phyloP scores from a whole-genome alignment of 2,797 vertebrate genomes.

The Gymnoscopelus microlampas region DNA sequence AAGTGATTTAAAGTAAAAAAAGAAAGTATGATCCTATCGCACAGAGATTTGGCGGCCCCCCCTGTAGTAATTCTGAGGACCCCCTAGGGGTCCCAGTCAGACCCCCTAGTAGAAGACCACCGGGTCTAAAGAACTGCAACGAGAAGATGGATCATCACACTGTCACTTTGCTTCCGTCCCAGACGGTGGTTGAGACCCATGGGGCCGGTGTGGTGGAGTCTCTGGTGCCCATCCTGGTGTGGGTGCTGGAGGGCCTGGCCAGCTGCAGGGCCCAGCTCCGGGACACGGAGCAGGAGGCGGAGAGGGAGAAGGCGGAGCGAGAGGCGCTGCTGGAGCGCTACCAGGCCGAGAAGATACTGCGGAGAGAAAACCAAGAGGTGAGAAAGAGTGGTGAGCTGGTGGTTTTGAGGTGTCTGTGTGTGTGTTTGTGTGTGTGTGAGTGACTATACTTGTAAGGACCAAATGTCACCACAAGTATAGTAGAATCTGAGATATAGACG shows the following conservation, averaged over 20 bases:
- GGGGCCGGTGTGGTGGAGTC: conserved; percentile 84
- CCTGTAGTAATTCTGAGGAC: no score
- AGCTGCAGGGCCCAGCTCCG: conserved; percentile 80
- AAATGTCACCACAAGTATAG: no score
- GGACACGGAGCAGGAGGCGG: conserved; percentile 76
- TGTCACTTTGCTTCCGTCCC: conserved; percentile 6
- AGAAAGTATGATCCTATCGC: no score
- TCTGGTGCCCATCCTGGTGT: conserved; percentile 84
- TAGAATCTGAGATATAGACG: no score
- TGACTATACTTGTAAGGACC: not conserved
- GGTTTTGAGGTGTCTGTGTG: not conserved
- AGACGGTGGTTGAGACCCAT: conserved; percentile 82
- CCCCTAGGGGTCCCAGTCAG: no score
- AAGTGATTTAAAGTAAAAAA: no score
- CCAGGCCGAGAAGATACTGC: conserved; percentile 73
- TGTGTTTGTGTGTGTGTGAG: no score
- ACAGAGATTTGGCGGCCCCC: no score
- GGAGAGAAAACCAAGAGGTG: conserved; percentile 84
- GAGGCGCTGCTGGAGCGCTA: conserved; percentile 78
- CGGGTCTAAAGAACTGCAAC: not conserved
- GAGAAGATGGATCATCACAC: not conserved
- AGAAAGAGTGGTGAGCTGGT: conserved; percentile 18
- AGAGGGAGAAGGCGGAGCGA: conserved; percentile 77
- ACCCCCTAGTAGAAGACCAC: no score
- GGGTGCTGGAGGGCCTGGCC: conserved; percentile 84